Evolutionary conservation across 2,797 vertebrate genomes (phyloP), one percentile per base, ranked within the genome.

Genomic region (Benthosema pterotum): DNA sequence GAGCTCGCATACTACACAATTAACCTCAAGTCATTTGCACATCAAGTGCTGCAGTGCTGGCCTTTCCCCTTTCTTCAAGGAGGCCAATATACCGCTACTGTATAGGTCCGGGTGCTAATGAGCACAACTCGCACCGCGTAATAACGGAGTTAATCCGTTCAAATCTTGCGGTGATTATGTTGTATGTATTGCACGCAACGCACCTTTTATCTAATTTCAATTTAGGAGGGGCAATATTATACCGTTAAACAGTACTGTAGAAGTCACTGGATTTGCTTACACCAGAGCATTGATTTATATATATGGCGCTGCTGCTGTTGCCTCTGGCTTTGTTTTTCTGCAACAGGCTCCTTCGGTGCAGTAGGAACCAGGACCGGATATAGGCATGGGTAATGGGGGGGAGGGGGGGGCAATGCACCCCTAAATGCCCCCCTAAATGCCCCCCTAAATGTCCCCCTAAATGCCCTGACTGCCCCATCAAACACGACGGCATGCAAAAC

Each of bases 41-140:
- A 67, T 84, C 71, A 82, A 81, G 77, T 69, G 63, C 4, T 15
- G 49, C 57, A 19, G 59, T n/a, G 53, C 57, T 38, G 52, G 42
- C 11, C 25, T 5, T 53, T n/a, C n/a, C 68, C 55, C 55, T 38
- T 42, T n/a, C 57, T n/a, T 57, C 77, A 63, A 57, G 59, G 13
- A 76, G 51, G 62, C 11, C 32, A 7, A 38, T 2, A 9, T 9
- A 9, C 7, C 2, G 8, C 32, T 25, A 25, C 22, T 25, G 22
- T 9, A 3, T 67, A 71, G 81, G 83, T 87, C 86, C 86, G 72
- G 17, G 3, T 65, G 79, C 77, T 83, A 86, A 88, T 83, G 65
- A 74, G 75, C 54, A 78, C 69, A 56, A 67, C 56, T 68, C 60
- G 56, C 61, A 46, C 54, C 15, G 53, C 49, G 22, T 58, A 22